Evolutionary conservation across 1,140 invertebrate species (phyloP).

Genomic region (Neocloeon triangulifer): DNA sequence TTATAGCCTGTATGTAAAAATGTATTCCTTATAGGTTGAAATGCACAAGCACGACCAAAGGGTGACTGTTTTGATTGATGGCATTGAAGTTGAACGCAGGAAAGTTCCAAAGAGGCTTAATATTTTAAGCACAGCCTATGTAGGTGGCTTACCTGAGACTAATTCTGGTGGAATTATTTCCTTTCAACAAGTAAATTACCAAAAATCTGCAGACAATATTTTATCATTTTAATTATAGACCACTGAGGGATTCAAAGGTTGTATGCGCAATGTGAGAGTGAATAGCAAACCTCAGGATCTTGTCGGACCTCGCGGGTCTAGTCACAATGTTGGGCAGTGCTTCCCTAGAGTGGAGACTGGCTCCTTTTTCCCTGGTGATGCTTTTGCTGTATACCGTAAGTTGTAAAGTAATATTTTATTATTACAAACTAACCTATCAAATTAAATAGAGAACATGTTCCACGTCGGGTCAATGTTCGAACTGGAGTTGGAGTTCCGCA

Average conservation of each 20-base stretch:
- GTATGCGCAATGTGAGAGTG: conserved; percentile 48
- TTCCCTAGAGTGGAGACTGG: conserved; percentile 66
- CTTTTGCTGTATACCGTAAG: conserved; percentile 62
- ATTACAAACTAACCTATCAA: conserved; percentile 1
- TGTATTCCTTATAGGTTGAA: conserved; percentile 18
- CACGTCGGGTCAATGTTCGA: conserved; percentile 41
- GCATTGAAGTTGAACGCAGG: conserved; percentile 29
- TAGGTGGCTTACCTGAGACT: conserved; percentile 49
- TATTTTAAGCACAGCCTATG: conserved; percentile 43
- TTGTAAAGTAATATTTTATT: conserved; percentile 8
- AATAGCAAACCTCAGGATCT: conserved; percentile 54
- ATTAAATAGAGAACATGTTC: conserved; percentile 38
- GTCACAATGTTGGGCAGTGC: conserved; percentile 61
- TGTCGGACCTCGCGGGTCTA: conserved; percentile 32
- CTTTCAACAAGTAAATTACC: conserved; percentile 5
- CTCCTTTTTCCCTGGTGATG: conserved; percentile 64
- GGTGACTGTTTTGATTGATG: conserved; percentile 43
- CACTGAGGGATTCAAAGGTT: conserved; percentile 60
- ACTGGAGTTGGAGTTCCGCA: conserved; percentile 61
- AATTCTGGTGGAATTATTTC: conserved; percentile 5
- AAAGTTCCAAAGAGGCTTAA: conserved; percentile 42
- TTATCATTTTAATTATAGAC: conserved; percentile 24
- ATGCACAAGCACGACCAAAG: conserved; percentile 33
- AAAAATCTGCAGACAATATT: too few relatives aligned
- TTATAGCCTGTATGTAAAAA: conserved; percentile 1